Conservation (phyloP, 2,888 invertebrate genomes). For the Phanerotoma sp. region DNA sequence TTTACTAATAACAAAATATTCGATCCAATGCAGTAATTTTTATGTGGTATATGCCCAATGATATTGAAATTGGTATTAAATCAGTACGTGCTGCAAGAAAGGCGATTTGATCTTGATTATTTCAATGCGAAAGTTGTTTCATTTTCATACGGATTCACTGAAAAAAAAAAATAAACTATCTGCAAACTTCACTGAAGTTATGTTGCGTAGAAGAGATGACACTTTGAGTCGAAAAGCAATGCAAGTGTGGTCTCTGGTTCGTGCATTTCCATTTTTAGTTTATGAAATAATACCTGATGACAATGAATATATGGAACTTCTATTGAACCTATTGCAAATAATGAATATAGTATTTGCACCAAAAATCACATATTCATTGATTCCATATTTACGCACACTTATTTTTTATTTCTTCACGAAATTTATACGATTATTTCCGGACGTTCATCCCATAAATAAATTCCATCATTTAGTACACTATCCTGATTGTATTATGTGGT, state of each 20-base stretch:
- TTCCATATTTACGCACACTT: conserved; percentile 25
- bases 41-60: conserved; percentile 29
- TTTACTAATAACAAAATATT: conserved; percentile 15
- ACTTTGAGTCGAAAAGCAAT: conserved; percentile 31
- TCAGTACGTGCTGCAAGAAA: neutral
- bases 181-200: conserved; percentile 23
- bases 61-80: conserved; percentile 20
- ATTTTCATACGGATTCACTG: conserved; percentile 17
- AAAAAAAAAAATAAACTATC: conserved; percentile 23
- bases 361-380: conserved; percentile 14
- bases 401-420: conserved; percentile 22
- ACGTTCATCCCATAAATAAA: conserved; percentile 33
- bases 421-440: conserved; percentile 28
- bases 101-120: neutral
- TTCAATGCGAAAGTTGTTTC: neutral
- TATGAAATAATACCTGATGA: conserved; percentile 24
- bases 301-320: conserved; percentile 27
- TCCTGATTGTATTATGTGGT: conserved; percentile 30
- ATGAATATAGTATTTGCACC: conserved; percentile 35
- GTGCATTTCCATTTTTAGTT: conserved; percentile 33
- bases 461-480: conserved; percentile 31
- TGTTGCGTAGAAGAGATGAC: conserved; percentile 24
- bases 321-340: conserved; percentile 28
- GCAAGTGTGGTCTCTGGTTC: conserved; percentile 32
- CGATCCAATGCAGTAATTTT: conserved; percentile 24